phyloP scores from a whole-genome alignment of 2,888 invertebrate species.

The Sialis lutaria region DNA sequence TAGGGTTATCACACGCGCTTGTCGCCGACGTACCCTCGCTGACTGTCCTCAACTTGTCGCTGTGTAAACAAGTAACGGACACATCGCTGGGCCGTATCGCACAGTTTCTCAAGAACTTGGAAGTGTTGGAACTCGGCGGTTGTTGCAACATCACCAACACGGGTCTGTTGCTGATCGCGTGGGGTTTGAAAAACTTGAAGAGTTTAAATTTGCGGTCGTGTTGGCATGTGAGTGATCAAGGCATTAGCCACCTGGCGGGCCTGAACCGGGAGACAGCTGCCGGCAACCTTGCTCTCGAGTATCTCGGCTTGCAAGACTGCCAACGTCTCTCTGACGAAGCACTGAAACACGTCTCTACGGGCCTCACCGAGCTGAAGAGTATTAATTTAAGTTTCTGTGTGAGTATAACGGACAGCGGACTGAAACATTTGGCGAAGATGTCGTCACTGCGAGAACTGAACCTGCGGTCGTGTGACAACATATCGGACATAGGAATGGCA shows the following conservation, averaged over 20 bases:
- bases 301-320: slow-evolving; percentile 84
- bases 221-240: slow-evolving; percentile 81
- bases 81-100: slow-evolving; percentile 71
- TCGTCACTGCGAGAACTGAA: slow-evolving; percentile 70
- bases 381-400: slow-evolving; percentile 91
- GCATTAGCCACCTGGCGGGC: slow-evolving; percentile 75
- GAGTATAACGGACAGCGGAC: slow-evolving; percentile 81
- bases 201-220: slow-evolving; percentile 79
- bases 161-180: slow-evolving; percentile 69
- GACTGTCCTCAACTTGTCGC: slow-evolving; percentile 66
- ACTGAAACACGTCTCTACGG: slow-evolving; percentile 66
- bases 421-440: slow-evolving; percentile 76
- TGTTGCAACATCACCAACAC: slow-evolving; percentile 84
- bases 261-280: slow-evolving; percentile 40
- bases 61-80: slow-evolving; percentile 94
- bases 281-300: slow-evolving; percentile 63
- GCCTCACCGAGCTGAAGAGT: slow-evolving; percentile 62
- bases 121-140: slow-evolving; percentile 77
- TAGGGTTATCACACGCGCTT: slow-evolving; percentile 68
- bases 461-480: slow-evolving; percentile 82
- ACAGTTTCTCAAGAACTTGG: slow-evolving; percentile 67
- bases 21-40: slow-evolving; percentile 57
- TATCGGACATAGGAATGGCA: slow-evolving; percentile 82
- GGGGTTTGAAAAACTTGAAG: slow-evolving; percentile 71
- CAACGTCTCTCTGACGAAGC: slow-evolving; percentile 86